These are phyloP conservation scores for Hyposmocoma kahamanoa DNA, from an alignment of 1,140 invertebrate species.

Conservation along the genomic window DNA sequence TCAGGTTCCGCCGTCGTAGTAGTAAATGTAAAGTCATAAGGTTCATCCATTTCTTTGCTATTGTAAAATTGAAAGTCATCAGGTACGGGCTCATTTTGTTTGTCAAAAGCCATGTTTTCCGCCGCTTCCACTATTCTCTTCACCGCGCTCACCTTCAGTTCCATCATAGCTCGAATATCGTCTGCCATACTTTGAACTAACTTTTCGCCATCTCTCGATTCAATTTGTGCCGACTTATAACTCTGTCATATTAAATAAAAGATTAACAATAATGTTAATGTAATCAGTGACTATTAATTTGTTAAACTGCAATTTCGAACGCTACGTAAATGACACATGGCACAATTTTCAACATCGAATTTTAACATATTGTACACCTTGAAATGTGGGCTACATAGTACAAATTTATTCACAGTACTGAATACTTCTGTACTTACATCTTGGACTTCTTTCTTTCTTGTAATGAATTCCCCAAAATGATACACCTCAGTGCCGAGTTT, in stretches of 20 bases:
- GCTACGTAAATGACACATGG: too few relatives aligned
- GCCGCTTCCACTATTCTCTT: conserved; percentile 88
- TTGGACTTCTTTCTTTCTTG: conserved; percentile 80
- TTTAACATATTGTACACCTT: too few relatives aligned
- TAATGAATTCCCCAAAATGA: conserved; percentile 82
- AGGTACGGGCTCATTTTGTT: conserved; percentile 74
- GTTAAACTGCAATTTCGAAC: too few relatives aligned
- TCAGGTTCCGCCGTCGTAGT: conserved; percentile 67
- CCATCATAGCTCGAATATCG: conserved; percentile 88
- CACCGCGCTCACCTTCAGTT: conserved; percentile 87
- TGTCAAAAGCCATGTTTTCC: conserved; percentile 80
- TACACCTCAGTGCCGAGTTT: conserved; percentile 82
- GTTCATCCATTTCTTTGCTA: conserved; percentile 81
- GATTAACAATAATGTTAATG: too few relatives aligned
- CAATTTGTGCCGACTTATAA: conserved; percentile 82
- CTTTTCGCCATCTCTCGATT: conserved; percentile 79
- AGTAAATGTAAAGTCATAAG: conserved; percentile 44
- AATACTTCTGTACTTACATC: conserved; percentile 68
- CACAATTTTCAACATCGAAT: too few relatives aligned
- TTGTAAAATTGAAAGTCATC: conserved; percentile 82
- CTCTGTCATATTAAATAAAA: conserved; percentile 68
- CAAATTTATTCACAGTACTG: background rate
- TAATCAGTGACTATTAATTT: too few relatives aligned
- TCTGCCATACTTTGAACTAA: conserved; percentile 85
- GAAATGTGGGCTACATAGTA: background rate